phyloP scores from a whole-genome alignment of 2,797 vertebrate genomes.

The Periophthalmus magnuspinnatus region DNA sequence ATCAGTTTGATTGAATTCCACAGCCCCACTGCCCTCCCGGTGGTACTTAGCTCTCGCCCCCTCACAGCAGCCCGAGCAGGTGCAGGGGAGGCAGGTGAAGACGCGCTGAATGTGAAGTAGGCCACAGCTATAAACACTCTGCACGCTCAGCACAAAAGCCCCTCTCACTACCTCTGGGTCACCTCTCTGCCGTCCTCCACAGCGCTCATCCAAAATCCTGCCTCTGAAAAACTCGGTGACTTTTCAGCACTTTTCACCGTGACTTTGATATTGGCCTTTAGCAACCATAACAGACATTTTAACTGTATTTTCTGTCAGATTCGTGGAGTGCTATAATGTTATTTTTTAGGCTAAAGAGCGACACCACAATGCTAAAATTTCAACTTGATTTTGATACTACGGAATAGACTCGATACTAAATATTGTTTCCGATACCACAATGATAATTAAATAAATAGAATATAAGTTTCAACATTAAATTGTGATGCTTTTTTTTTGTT shows the following conservation, averaged over 20 bases:
- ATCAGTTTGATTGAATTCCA: neutral
- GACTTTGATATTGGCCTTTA: slow-evolving; percentile 8
- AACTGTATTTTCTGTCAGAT: neutral
- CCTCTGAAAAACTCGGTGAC: slow-evolving; percentile 19
- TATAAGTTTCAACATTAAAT: too few species aligned
- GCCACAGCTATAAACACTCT: slow-evolving; percentile 34
- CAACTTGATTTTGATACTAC: too few species aligned
- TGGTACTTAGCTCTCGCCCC: neutral
- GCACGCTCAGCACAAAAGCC: slow-evolving; percentile 45
- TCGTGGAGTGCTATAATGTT: neutral
- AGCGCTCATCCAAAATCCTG: slow-evolving; percentile 2
- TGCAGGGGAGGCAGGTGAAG: slow-evolving; percentile 39
- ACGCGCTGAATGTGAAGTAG: slow-evolving; percentile 40
- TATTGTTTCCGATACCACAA: too few species aligned
- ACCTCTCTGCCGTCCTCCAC: slow-evolving; percentile 2
- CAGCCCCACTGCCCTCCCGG: slow-evolving; percentile 2
- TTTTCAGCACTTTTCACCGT: neutral
- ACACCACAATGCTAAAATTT: neutral
- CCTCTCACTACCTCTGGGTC: neutral
- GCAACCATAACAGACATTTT: neutral
- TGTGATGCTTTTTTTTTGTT: too few species aligned
- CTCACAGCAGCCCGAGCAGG: slow-evolving; percentile 29
- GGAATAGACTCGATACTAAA: too few species aligned
- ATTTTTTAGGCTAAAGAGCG: neutral
- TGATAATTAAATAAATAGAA: too few species aligned